These are phyloP conservation scores for Phrynocephalus versicolor DNA, from an alignment of 2,113 vertebrate species.

Conservation along the genomic window DNA sequence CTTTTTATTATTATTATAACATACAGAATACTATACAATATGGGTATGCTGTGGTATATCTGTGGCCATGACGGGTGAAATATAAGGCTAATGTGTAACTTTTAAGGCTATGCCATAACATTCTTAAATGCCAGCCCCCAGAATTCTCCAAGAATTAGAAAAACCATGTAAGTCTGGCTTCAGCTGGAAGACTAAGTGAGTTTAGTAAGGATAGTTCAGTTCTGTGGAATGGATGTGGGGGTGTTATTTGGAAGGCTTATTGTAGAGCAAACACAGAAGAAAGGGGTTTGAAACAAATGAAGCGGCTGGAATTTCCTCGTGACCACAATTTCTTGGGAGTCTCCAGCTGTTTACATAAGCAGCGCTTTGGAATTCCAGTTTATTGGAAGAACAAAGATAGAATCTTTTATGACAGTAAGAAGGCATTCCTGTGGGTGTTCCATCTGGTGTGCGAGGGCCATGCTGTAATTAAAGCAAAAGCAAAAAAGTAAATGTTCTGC, in stretches of 20 bases:
- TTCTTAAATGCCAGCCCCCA: too few species aligned
- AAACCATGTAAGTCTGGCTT: neutral
- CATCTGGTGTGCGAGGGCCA: neutral
- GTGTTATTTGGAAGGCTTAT: neutral
- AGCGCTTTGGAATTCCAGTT: neutral
- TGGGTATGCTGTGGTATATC: too few species aligned
- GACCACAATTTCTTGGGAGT: neutral
- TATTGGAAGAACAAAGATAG: neutral
- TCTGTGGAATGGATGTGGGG: neutral
- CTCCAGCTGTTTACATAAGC: neutral
- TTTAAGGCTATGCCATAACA: too few species aligned
- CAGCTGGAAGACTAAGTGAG: neutral
- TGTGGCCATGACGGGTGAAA: too few species aligned
- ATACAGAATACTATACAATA: too few species aligned
- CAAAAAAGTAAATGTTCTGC: too few species aligned
- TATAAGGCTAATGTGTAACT: too few species aligned
- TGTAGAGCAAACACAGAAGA: neutral
- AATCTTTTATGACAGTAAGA: neutral
- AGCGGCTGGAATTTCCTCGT: neutral
- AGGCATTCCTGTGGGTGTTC: neutral
- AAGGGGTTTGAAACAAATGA: neutral
- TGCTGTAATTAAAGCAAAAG: too few species aligned
- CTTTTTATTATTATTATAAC: too few species aligned
- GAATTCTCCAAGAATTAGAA: too few species aligned
- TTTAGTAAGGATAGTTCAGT: neutral